Evolutionary conservation across 2,113 vertebrate species (phyloP).

Genomic region (Malurus cyaneus): DNA sequence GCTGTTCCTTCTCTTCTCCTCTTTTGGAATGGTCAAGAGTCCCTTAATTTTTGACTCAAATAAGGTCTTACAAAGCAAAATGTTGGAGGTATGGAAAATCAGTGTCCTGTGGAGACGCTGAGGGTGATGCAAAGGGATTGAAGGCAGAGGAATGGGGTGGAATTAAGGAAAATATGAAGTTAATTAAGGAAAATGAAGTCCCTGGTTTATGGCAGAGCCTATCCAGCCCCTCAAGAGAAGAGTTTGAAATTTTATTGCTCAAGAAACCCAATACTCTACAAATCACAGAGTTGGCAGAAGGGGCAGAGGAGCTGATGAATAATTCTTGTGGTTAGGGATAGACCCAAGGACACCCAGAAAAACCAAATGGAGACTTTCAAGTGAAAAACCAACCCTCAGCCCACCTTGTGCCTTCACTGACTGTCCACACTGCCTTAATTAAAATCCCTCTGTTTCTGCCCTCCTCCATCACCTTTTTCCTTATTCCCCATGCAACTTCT

Average conservation of each 20-base stretch:
- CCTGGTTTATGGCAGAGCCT: background rate
- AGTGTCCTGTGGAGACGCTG: rapidly evolving
- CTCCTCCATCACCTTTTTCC: background rate
- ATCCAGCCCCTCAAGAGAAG: background rate
- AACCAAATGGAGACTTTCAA: background rate
- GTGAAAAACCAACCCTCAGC: background rate
- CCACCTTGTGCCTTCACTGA: background rate
- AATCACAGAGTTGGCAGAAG: rapidly evolving
- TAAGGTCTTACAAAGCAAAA: background rate
- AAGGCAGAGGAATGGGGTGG: background rate
- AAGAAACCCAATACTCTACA: background rate
- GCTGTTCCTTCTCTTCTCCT: background rate
- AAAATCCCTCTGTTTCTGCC: background rate
- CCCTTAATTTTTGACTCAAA: background rate
- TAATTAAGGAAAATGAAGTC: background rate
- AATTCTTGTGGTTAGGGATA: background rate
- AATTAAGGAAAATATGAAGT: background rate
- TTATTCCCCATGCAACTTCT: background rate
- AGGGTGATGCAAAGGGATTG: background rate
- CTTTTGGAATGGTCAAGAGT: background rate
- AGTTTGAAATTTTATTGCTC: background rate
- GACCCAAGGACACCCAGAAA: background rate
- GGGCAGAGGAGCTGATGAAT: background rate
- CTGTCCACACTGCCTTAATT: background rate
- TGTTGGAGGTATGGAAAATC: rapidly evolving